Percentiles rank a stretch among this genome's conserved stretches.
Evolutionary conservation across 37 sponge, comb jelly and placozoan species (phyloP).

Genomic region (Mnemiopsis leidyi): DNA sequence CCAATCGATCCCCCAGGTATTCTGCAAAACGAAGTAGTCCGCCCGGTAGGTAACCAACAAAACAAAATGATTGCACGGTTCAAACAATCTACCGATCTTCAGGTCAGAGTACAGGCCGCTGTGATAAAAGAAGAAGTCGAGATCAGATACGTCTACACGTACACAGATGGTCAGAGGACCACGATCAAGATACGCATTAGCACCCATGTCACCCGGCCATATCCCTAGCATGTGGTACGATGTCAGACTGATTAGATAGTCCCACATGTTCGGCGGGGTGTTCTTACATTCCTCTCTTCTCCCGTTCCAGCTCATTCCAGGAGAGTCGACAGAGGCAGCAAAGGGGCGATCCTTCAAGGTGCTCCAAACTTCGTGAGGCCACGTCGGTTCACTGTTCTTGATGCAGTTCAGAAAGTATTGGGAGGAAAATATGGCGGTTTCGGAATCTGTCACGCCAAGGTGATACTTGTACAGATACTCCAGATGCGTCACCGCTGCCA

Average conservation of each 20-base stretch:
- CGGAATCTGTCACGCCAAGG: not conserved
- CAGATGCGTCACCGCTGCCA: not conserved
- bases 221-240: not conserved
- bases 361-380: not conserved
- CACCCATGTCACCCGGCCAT: not conserved
- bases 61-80: not conserved
- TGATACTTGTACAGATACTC: not conserved
- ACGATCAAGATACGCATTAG: not conserved
- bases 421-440: not conserved
- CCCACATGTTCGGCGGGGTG: not conserved
- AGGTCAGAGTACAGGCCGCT: not conserved
- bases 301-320: not conserved
- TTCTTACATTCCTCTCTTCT: not conserved
- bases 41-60: not conserved
- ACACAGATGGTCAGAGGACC: not conserved
- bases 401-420: constrained; percentile 29
- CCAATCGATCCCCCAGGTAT: not conserved
- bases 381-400: not conserved
- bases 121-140: not conserved
- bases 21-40: not conserved
- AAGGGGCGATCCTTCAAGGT: not conserved
- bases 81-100: not conserved
- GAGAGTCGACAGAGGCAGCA: not conserved
- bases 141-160: not conserved
- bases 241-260: not conserved